Percentiles rank a stretch among this genome's conserved stretches.
phyloP scores from a whole-genome alignment of 2,113 vertebrate species.

The Chionis minor region DNA sequence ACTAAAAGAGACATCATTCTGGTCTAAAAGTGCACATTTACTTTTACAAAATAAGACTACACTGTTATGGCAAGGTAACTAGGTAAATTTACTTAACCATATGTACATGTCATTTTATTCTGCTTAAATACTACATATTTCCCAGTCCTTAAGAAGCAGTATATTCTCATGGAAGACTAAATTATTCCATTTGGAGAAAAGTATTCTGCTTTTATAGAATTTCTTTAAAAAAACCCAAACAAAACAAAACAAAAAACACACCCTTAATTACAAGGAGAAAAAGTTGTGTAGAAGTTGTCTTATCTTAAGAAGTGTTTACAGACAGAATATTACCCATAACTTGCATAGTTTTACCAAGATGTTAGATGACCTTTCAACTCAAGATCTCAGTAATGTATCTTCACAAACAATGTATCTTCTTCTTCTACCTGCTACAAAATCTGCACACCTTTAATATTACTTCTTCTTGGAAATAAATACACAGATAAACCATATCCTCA shows the following conservation, averaged over 20 bases:
- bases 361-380: not conserved
- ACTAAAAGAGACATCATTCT: not conserved
- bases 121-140: not conserved
- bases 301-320: not conserved
- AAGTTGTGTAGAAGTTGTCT: not conserved
- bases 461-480: not conserved
- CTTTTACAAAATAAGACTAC: not conserved
- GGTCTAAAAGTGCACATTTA: constrained; percentile 20
- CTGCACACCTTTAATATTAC: not conserved
- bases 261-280: not conserved
- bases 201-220: not conserved
- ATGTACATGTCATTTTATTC: constrained; percentile 17
- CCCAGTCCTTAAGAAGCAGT: not conserved
- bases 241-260: not conserved
- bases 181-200: not conserved
- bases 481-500: not conserved
- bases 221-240: not conserved
- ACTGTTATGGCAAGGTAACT: not conserved
- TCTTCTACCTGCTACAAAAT: not conserved
- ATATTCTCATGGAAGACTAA: not conserved
- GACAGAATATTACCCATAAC: not conserved
- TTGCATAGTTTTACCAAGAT: not conserved
- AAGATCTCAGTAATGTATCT: not conserved
- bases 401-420: not conserved
- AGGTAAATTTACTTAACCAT: constrained; percentile 48